A percentile compares a stretch with the other conserved stretches of the same genome.
Evolutionary conservation across 2,888 invertebrate genomes (phyloP).

Genomic region (Nebria salina): DNA sequence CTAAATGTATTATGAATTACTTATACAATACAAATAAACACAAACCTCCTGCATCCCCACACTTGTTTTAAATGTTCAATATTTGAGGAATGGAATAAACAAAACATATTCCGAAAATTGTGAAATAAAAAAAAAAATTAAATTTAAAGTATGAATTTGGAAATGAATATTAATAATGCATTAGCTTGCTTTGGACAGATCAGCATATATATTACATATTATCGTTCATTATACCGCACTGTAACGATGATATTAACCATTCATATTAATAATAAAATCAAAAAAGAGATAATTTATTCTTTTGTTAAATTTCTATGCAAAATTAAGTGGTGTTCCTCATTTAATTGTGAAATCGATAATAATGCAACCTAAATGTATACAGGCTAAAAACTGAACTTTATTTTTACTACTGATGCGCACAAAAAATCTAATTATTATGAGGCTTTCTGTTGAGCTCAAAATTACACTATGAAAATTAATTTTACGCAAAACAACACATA

Average conservation of each 20-base stretch:
- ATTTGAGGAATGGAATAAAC: no score
- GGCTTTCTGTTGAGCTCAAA: conserved; percentile 15
- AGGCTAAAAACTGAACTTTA: neutral
- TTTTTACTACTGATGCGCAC: neutral
- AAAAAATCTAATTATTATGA: conserved; percentile 37
- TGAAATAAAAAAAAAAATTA: no score
- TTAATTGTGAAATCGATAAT: neutral
- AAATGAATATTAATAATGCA: neutral
- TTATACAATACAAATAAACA: no score
- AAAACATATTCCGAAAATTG: no score
- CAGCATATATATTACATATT: neutral
- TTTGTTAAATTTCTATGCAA: neutral
- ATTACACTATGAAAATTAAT: conserved; percentile 36
- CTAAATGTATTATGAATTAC: no score
- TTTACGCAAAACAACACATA: conserved; percentile 28
- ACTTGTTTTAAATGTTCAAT: no score
- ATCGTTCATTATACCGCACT: neutral
- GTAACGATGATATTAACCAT: neutral
- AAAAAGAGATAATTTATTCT: neutral
- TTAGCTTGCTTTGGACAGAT: neutral
- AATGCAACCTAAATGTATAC: neutral
- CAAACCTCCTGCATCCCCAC: no score
- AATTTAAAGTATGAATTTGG: neutral
- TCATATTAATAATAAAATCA: neutral
- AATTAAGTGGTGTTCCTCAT: neutral